Evolutionary conservation across 2,113 vertebrate genomes (phyloP).

Genomic region (Sorex araneus): DNA sequence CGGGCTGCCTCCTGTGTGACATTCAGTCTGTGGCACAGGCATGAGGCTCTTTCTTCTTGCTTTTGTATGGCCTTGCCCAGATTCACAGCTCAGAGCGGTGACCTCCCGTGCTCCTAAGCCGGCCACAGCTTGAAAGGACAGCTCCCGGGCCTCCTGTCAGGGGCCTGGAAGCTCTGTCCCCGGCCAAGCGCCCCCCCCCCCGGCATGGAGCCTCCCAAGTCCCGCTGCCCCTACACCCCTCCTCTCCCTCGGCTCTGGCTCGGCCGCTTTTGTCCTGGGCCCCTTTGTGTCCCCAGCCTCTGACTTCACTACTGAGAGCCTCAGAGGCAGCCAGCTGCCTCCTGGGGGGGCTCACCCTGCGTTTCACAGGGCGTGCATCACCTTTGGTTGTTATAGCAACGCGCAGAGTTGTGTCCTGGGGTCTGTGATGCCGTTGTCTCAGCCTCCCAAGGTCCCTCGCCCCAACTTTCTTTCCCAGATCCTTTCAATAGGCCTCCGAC

Average conservation of each 20-base stretch:
- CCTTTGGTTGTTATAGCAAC: slow-evolving; percentile 62
- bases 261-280: background rate
- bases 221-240: background rate
- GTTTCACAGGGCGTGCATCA: slow-evolving; percentile 45
- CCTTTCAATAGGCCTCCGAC: background rate
- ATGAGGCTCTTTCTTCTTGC: slow-evolving; percentile 69
- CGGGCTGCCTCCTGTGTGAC: slow-evolving; percentile 46
- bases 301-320: background rate
- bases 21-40: background rate
- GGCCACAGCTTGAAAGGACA: slow-evolving; percentile 73
- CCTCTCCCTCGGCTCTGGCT: background rate
- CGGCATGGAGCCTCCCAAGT: slow-evolving; percentile 24
- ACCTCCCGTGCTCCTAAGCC: slow-evolving; percentile 66
- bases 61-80: slow-evolving; percentile 60
- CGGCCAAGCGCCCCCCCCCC: slow-evolving; percentile 61
- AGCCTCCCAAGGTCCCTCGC: background rate
- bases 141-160: slow-evolving; percentile 56
- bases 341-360: slow-evolving; percentile 21
- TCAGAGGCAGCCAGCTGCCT: slow-evolving; percentile 34
- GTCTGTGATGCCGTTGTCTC: slow-evolving; percentile 28
- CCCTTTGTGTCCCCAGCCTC: slow-evolving; percentile 18
- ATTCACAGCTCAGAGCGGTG: slow-evolving; percentile 62
- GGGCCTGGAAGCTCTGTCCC: slow-evolving; percentile 77
- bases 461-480: slow-evolving; percentile 59
- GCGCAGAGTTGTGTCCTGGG: background rate